Percentiles rank a stretch among this genome's conserved stretches.
phyloP scores from a whole-genome alignment of 1,140 invertebrate species.

The Antheraea pernyi region DNA sequence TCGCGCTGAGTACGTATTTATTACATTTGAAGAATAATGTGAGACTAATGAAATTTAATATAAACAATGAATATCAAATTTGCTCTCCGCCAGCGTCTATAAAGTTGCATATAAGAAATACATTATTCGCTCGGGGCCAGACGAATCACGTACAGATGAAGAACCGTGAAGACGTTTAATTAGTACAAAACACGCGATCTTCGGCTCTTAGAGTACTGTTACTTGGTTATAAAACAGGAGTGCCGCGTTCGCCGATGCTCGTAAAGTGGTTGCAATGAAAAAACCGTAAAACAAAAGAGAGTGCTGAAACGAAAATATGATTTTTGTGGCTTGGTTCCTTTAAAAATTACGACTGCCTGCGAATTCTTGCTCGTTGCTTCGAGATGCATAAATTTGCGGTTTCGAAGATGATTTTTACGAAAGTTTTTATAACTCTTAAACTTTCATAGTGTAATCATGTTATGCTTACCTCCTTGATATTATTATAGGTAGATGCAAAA shows the following conservation, averaged over 20 bases:
- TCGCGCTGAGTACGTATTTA: background rate
- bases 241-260: conserved; percentile 49
- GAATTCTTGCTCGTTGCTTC: conserved; percentile 23
- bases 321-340: conserved; percentile 49
- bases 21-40: background rate
- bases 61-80: conserved; percentile 9
- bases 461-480: background rate
- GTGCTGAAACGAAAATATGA: conserved; percentile 60
- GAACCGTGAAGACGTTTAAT: conserved; percentile 60
- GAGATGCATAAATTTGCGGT: conserved; percentile 7
- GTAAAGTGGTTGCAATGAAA: conserved; percentile 71
- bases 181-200: conserved; percentile 69
- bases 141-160: conserved; percentile 49
- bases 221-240: conserved; percentile 55
- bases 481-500: too few species aligned
- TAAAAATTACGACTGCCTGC: conserved; percentile 43
- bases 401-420: background rate
- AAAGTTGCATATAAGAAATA: conserved; percentile 42
- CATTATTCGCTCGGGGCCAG: conserved; percentile 48
- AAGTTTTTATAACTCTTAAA: conserved; percentile 4
- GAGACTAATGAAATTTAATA: background rate
- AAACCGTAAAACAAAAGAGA: conserved; percentile 65
- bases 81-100: conserved; percentile 13
- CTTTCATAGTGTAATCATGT: background rate
- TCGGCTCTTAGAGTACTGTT: conserved; percentile 54